phyloP scores from a whole-genome alignment of 1,140 invertebrate genomes.

The Anastrepha ludens region DNA sequence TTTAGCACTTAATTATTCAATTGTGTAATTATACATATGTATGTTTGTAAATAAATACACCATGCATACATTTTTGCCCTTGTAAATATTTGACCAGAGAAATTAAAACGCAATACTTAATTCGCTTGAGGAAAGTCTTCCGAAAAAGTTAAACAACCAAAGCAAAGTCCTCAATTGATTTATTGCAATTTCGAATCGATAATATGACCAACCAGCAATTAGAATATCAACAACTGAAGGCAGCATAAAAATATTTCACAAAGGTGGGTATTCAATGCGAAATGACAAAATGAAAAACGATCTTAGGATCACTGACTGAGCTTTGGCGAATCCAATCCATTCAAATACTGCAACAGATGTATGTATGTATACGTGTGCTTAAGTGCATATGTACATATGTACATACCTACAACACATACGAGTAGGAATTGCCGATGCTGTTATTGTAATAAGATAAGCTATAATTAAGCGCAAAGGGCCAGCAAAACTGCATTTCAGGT shows the following conservation, averaged over 20 bases:
- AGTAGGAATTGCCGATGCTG: background rate
- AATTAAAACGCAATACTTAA: background rate
- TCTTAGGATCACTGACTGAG: conserved; percentile 16
- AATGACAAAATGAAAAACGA: conserved; percentile 53
- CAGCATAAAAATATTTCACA: background rate
- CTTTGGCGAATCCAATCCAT: conserved; percentile 19
- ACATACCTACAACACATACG: background rate
- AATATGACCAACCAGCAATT: conserved; percentile 52
- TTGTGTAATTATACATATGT: too few species aligned
- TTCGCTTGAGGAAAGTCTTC: background rate
- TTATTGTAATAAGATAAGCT: conserved; percentile 55
- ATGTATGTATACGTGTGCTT: background rate
- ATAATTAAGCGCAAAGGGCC: conserved; percentile 54
- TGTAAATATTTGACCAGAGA: background rate
- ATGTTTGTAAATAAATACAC: too few species aligned
- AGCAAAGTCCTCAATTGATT: conserved; percentile 35
- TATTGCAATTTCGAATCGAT: conserved; percentile 48
- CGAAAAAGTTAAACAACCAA: conserved; percentile 18
- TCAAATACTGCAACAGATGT: background rate
- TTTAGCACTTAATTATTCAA: too few species aligned
- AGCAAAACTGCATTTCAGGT: conserved; percentile 31
- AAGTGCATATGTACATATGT: background rate
- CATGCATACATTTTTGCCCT: too few species aligned
- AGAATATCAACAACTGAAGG: conserved; percentile 44
- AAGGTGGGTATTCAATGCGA: background rate